phyloP scores from a whole-genome alignment of 1,140 invertebrate genomes.

The Palaemon carinicauda region DNA sequence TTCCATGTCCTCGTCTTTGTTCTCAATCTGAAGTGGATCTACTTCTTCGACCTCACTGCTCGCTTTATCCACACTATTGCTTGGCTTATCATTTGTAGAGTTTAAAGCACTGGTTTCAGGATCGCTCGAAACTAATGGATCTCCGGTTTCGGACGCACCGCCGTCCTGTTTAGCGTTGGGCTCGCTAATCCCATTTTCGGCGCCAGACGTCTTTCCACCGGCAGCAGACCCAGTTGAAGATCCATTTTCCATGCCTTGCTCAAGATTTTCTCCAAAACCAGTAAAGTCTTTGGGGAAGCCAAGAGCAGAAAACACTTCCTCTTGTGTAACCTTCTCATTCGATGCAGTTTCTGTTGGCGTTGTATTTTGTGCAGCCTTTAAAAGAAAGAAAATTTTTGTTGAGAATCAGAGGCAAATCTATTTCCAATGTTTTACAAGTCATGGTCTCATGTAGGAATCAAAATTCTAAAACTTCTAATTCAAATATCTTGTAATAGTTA shows the following conservation, averaged over 20 bases:
- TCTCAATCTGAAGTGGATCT: neutral
- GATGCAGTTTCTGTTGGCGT: neutral
- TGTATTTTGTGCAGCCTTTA: neutral
- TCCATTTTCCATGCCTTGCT: neutral
- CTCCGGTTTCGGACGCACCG: neutral
- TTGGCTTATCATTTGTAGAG: neutral
- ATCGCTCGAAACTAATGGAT: neutral
- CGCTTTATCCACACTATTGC: neutral
- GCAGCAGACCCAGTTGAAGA: neutral
- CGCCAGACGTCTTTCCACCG: neutral
- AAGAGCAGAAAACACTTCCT: constrained; percentile 10
- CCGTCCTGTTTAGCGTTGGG: too few species aligned
- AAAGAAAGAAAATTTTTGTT: neutral
- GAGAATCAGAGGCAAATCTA: too few species aligned
- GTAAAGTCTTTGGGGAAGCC: neutral
- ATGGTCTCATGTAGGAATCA: too few species aligned
- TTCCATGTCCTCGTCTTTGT: neutral
- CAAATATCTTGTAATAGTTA: too few species aligned
- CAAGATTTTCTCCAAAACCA: neutral
- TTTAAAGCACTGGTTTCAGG: neutral
- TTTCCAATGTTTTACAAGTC: too few species aligned
- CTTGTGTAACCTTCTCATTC: neutral
- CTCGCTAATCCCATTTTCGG: too few species aligned
- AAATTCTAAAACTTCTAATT: too few species aligned
- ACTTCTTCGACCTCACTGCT: neutral